These are phyloP conservation scores for Aphidius colemani DNA, from an alignment of 2,888 invertebrate species.

Conservation along the genomic window DNA sequence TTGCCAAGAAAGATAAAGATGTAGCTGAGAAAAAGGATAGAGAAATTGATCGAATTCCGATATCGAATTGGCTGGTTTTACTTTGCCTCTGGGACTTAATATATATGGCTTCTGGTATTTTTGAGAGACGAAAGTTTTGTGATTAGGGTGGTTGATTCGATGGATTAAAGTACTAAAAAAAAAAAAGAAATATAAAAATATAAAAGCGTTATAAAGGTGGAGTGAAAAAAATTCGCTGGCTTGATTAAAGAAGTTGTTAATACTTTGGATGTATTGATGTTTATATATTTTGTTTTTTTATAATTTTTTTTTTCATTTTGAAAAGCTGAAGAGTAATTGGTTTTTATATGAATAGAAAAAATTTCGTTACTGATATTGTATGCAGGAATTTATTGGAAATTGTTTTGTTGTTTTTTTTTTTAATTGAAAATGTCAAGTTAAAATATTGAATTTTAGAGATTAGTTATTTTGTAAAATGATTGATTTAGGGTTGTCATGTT, in stretches of 20 bases:
- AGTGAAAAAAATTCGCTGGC: background rate
- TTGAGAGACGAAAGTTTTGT: slow-evolving; percentile 29
- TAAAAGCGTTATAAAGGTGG: background rate
- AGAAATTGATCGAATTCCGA: slow-evolving; percentile 58
- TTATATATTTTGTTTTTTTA: background rate
- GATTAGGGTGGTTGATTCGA: slow-evolving; percentile 30
- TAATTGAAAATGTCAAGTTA: background rate
- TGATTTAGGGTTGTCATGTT: no score
- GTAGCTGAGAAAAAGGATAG: slow-evolving; percentile 32
- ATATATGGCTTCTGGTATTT: slow-evolving; percentile 40
- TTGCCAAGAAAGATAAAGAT: slow-evolving; percentile 18
- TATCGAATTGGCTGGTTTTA: slow-evolving; percentile 48
- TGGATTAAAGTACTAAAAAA: slow-evolving; percentile 16
- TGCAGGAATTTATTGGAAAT: background rate
- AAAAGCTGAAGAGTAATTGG: background rate
- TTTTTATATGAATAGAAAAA: background rate
- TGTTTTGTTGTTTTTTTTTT: background rate
- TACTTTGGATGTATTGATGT: background rate
- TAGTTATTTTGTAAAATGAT: no score
- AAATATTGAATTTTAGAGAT: background rate
- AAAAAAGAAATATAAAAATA: background rate
- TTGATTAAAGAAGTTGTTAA: slow-evolving; percentile 27
- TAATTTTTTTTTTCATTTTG: no score
- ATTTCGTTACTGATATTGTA: no score
- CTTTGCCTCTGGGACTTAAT: background rate